A percentile compares a stretch with the other conserved stretches of the same genome.
These are phyloP conservation scores for Hydrotaea cyrtoneurina DNA, from an alignment of 2,888 invertebrate species.

Conservation along the genomic window DNA sequence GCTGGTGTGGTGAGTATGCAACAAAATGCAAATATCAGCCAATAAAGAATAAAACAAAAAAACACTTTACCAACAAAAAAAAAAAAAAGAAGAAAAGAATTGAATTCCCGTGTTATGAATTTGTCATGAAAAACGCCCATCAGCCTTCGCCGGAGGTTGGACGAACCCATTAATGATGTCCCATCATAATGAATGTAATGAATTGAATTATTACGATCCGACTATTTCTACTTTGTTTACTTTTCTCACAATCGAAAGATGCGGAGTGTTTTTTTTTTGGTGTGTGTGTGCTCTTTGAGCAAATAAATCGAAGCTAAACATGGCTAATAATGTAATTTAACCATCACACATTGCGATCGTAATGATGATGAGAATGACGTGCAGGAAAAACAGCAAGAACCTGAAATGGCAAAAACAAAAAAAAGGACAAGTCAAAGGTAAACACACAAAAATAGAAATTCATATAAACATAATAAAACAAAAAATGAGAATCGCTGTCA, in stretches of 20 bases:
- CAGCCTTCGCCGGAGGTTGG: not conserved
- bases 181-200: not conserved
- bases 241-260: slow-evolving; percentile 56
- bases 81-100: no score
- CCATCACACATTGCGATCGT: slow-evolving; percentile 15
- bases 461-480: slow-evolving; percentile 41
- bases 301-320: slow-evolving; percentile 61
- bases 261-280: slow-evolving; percentile 28
- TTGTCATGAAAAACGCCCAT: slow-evolving; percentile 32
- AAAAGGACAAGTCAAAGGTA: slow-evolving; percentile 53
- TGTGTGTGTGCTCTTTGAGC: slow-evolving; percentile 55
- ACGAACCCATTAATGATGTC: not conserved
- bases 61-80: slow-evolving; percentile 2
- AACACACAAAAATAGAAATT: slow-evolving; percentile 21
- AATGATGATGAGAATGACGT: not conserved
- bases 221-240: slow-evolving; percentile 51
- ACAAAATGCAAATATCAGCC: slow-evolving; percentile 11
- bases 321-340: slow-evolving; percentile 60
- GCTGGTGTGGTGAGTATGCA: not conserved
- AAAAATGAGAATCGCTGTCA: slow-evolving; percentile 55
- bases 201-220: slow-evolving; percentile 55
- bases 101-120: slow-evolving; percentile 22
- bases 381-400: not conserved
- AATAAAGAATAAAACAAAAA: not conserved
- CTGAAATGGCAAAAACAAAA: not conserved